Evolutionary conservation across 2,797 vertebrate genomes (phyloP), one percentile per base, ranked within the genome.

Genomic region (Micromesistius poutassou): DNA sequence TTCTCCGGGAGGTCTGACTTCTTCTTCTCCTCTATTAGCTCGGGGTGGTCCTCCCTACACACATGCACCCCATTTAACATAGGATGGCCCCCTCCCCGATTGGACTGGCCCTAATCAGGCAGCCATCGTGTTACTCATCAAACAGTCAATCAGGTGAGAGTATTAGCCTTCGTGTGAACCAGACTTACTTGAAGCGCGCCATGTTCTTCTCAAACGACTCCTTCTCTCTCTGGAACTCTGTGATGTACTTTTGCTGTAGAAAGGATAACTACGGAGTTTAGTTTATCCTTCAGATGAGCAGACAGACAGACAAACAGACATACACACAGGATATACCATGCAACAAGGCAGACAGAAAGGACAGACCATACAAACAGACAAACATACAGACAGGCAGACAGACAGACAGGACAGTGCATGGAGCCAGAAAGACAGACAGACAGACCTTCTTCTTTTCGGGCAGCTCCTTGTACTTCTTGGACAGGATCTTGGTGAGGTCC

Each of bases 401-500:
- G 46, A 12, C 19, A 62, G 16, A 62, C 55, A 62, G 55, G 71
- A 55, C 55, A 62, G n/a, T 5, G 2, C 22, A 62, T 22, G 19
- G 22, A 62, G 55, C 8, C n/a, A n/a, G 22, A 8, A 22, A 9
- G 55, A 62, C 46, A n/a, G 46, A n/a, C 19, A 75, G 46, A 36
- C 71, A 1, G 66, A 95, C 94, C 94, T 94, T 95, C 86, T 95
- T 95, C 83, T 95, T 95, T 33, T 95, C 95, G 0, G 94, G 93
- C 28, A 95, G 92, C 84, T 95, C 95, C 82, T 94, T 95, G 89
- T 95, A 95, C 84, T 95, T 95, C 90, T 95, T 95, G 76, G 94
- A 95, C 75, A 95, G 90, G 81, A 95, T 95, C 89, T 95, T 95
- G 73, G 94, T 95, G 72, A 95, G 92, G 87, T 95, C 94, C 83